Evolutionary conservation across 1,140 invertebrate genomes (phyloP), one percentile per base, ranked within the genome.

Genomic region (Pseudomyrmex gracilis): DNA sequence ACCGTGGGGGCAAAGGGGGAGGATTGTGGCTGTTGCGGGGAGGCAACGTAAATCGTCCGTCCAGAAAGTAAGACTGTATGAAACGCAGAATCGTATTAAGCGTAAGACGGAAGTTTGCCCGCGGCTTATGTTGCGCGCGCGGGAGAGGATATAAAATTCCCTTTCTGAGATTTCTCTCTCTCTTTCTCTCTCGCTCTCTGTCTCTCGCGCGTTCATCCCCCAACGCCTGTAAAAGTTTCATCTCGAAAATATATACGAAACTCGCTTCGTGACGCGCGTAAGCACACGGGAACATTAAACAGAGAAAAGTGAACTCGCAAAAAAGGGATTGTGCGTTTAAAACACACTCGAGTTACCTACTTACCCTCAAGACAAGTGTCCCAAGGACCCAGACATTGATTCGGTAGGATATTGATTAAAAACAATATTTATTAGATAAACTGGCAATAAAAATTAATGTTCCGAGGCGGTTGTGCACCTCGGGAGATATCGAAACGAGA

Each of bases 31-130:
- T 82, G 77, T 86, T 86, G 71, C 77, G 78, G 68, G 7, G 55
- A 74, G 82, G 70, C 55, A 85, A 74, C 73, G 82, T 80, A 84
- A 85, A 86, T 86, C 76, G 70, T 60, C 68, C 45, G 70, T 82
- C 49, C 60, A 80, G 63, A 76, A 85, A 86, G 58, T 86, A 86
- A 87, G 70, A 71, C 58, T 68, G 34, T 58, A 63, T 34, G 84
- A 60, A 34, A 77, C 73, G 51, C 20, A 57, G 47, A 22, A 76
- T 64, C 57, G 51, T 68, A 66, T 78, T 86, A 85, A 60, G 58
- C 64, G 51, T 61, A 53, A 34, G 57, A 68, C 61, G 45, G 45
- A 70, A 82, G 73, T 78, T 67, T 74, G 53, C 57, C 34, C n/a
- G 43, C 53, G 5, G 71, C 66, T 84, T 78, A 84, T 67, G 60